Conservation (phyloP, 2,888 invertebrate genomes). For the Agonopterix arenella region DNA sequence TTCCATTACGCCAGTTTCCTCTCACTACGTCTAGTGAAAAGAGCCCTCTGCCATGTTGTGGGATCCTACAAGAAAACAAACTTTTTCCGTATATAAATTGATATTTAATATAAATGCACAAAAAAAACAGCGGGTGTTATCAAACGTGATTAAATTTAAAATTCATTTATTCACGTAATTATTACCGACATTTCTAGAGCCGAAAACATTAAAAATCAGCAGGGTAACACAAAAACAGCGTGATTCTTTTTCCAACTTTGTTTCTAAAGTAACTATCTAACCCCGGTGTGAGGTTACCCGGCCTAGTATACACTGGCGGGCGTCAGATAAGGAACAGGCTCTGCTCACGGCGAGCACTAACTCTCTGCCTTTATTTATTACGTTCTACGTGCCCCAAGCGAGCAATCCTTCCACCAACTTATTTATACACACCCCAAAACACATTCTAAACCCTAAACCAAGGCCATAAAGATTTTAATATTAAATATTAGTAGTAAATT, state of each 20-base stretch:
- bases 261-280: slow-evolving; percentile 11
- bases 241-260: neutral
- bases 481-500: slow-evolving; percentile 6
- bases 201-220: neutral
- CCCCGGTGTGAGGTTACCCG: slow-evolving; percentile 53
- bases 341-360: slow-evolving; percentile 53
- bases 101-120: neutral
- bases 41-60: too few relatives aligned
- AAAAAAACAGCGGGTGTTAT: neutral
- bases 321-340: slow-evolving; percentile 59
- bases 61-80: too few relatives aligned
- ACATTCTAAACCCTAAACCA: slow-evolving; percentile 18
- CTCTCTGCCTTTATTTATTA: slow-evolving; percentile 66
- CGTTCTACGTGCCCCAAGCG: slow-evolving; percentile 61
- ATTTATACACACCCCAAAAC: slow-evolving; percentile 19
- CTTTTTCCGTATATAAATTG: too few relatives aligned
- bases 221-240: neutral
- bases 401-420: slow-evolving; percentile 32
- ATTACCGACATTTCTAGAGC: neutral
- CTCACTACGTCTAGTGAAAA: too few relatives aligned
- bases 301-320: slow-evolving; percentile 40
- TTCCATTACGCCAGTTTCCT: too few relatives aligned
- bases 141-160: slow-evolving; percentile 1
- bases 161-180: slow-evolving; percentile 6
- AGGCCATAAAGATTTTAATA: neutral